These are phyloP conservation scores for Telmatochromis bifrenatus DNA, from an alignment of 2,113 vertebrate genomes.

Conservation along the genomic window DNA sequence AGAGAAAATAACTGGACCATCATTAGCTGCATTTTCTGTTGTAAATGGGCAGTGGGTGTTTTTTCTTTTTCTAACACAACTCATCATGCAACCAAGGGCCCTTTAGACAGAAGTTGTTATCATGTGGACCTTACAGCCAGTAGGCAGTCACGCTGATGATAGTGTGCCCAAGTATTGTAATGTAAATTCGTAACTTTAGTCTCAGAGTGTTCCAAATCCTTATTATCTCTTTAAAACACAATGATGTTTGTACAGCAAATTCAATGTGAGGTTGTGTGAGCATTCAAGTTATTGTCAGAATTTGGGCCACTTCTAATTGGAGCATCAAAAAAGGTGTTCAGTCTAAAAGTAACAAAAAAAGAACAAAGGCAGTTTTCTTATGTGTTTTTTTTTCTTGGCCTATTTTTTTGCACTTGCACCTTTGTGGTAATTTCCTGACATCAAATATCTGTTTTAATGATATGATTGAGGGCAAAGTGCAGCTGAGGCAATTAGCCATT, in stretches of 20 bases:
- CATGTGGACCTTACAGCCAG: not conserved
- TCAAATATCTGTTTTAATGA: not conserved
- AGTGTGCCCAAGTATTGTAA: not conserved
- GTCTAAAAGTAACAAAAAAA: not conserved
- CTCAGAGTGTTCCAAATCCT: not conserved
- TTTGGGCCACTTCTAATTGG: not conserved
- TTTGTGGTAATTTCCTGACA: not conserved
- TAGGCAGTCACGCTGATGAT: not conserved
- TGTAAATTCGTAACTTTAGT: not conserved
- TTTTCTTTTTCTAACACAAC: not conserved
- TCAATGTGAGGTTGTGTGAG: not conserved
- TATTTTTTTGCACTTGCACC: not conserved
- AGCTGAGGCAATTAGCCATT: not conserved
- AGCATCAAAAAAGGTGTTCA: not conserved
- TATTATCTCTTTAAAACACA: not conserved
- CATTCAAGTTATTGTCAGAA: not conserved
- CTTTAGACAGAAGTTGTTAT: not conserved
- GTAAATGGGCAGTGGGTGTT: not conserved
- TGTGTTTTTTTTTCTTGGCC: not conserved
- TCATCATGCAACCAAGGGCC: not conserved
- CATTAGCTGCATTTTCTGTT: constrained; percentile 3
- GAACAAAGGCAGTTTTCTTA: not conserved
- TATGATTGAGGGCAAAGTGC: not conserved
- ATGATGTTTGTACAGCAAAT: not conserved
- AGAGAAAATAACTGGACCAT: not conserved